These are phyloP conservation scores for Hypsibius dujardini DNA, from an alignment of 1,140 invertebrate genomes.

Conservation along the genomic window DNA sequence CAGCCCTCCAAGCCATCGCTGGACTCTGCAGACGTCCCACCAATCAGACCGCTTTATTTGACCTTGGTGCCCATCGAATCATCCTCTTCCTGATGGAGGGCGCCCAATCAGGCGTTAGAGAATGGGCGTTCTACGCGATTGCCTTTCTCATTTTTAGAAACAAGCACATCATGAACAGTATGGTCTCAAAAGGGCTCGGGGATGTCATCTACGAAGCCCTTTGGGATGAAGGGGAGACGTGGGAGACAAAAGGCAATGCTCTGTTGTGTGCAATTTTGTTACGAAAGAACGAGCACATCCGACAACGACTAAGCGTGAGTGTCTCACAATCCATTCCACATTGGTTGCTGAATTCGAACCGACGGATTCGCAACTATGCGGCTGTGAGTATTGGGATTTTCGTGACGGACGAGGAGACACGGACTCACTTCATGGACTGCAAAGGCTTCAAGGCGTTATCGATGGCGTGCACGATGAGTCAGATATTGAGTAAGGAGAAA, in stretches of 20 bases:
- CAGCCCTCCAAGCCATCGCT: neutral
- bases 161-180: neutral
- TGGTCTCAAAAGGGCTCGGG: neutral
- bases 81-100: neutral
- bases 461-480: neutral
- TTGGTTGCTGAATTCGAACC: neutral
- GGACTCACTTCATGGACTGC: neutral
- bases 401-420: neutral
- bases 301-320: neutral
- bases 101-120: neutral
- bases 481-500: neutral
- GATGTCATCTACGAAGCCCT: neutral
- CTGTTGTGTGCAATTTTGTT: constrained; percentile 1
- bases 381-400: neutral
- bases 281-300: neutral
- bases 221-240: neutral
- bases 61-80: neutral
- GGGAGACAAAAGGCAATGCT: constrained; percentile 8
- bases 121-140: constrained; percentile 1
- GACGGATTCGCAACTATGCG: neutral
- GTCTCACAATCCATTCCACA: neutral
- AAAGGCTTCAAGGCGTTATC: neutral
- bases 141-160: neutral
- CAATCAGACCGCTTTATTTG: neutral
- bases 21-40: neutral